Base-by-base conservation (phyloP, 2,888 invertebrate genomes). In the Mactromeris polynyma region DNA sequence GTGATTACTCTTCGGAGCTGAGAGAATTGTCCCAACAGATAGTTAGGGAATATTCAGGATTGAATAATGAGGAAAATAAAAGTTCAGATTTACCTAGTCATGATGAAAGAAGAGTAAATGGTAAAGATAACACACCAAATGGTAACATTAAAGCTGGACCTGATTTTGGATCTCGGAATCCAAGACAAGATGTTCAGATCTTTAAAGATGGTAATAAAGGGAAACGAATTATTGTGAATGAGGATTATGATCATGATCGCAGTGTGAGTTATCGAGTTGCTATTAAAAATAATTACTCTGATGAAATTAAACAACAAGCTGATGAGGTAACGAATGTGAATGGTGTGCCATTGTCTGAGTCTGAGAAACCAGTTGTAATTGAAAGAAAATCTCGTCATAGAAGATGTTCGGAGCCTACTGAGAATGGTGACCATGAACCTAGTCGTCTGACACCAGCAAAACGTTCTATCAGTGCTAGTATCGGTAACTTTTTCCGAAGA, bases 401-500 rank as follows among this genome's bases (percentile, higher is more conserved):
- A 42, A 85, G 91, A 4, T 92, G 87, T 83, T 94, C 94, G 17
- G 69, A 91, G 42, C 93, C 92, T 2, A 77, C 85, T 46, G 91
- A 93, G n/a, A 89, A 89, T 36, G 54, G 85, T 21, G 88, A 89
- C 19, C 86, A 83, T 0, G 87, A 92, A 77, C 90, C 86, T 77
- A 91, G 90, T 58, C 90, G 91, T 69, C 92, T 95, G 31, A 95
- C 94, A 17, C 95, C 94, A 11, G 92, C 94, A 38, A 96, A 96
- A 88, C 92, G 94, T 38, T 95, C 95, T 0, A 93, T 95, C 54
- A 95, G 96, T 84, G 93, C 93, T 21, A 96, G 95, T 90, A 95
- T 96, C 83, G 94, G 95, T 31, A 96, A 95, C 87, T 96, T 96
- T 92, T 95, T 96, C 89, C 93, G 94, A 80, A 93, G 94, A 73